phyloP scores from a whole-genome alignment of 92 coral and sea anemone species.

The Meandrina meandrites region DNA sequence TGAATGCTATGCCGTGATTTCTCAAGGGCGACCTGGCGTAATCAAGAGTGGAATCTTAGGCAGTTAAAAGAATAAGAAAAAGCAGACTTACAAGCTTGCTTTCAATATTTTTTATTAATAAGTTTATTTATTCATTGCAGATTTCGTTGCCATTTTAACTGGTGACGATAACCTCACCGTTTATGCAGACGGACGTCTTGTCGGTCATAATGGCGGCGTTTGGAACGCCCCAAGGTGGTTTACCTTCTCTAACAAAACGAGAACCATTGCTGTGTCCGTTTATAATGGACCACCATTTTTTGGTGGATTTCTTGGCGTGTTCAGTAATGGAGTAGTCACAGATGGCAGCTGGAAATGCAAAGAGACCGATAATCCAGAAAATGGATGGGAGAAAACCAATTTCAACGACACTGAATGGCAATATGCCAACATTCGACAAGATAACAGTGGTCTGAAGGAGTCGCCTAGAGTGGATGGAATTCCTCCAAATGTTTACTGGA shows the following conservation, averaged over 20 bases:
- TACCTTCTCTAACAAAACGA: not conserved
- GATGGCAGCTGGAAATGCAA: conserved; percentile 9
- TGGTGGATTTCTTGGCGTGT: conserved; percentile 11
- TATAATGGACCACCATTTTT: not conserved
- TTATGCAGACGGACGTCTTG: not conserved
- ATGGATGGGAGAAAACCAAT: conserved; percentile 1
- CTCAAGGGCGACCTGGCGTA: too few species aligned
- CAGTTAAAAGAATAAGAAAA: too few species aligned
- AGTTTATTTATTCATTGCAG: not conserved
- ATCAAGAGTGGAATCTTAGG: too few species aligned
- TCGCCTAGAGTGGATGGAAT: not conserved
- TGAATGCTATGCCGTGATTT: too few species aligned
- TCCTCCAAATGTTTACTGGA: not conserved
- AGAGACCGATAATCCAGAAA: not conserved
- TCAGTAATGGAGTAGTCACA: not conserved
- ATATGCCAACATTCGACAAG: not conserved
- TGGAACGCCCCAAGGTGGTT: conserved; percentile 5
- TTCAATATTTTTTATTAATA: too few species aligned
- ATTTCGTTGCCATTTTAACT: not conserved
- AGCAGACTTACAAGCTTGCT: not conserved
- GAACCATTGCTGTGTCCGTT: not conserved
- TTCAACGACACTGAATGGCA: not conserved
- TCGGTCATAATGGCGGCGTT: not conserved
- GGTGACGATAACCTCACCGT: conserved; percentile 15
- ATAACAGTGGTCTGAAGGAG: not conserved